Conservation (phyloP, 1,140 invertebrate genomes). For the Temnothorax nylanderi region DNA sequence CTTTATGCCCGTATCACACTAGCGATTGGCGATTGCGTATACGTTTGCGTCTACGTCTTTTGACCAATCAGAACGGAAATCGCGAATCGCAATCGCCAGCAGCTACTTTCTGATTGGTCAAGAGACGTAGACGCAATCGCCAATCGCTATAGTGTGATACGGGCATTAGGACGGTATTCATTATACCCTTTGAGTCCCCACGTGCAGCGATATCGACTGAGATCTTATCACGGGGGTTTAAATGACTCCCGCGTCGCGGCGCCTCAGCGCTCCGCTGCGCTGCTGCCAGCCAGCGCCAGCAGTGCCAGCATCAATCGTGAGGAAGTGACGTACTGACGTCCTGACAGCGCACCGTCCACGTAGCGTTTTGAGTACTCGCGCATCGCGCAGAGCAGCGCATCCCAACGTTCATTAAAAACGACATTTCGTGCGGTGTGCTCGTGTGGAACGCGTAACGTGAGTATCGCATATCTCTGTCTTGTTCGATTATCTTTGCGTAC, state of each 20-base stretch:
- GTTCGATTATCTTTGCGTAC: background rate
- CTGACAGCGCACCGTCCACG: slow-evolving; percentile 64
- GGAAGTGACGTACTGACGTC: slow-evolving; percentile 74
- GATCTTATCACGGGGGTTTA: background rate
- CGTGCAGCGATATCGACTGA: background rate
- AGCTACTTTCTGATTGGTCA: no score
- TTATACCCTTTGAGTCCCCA: no score
- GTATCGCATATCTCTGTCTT: slow-evolving; percentile 6
- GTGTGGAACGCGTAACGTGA: slow-evolving; percentile 34
- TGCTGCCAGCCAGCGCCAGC: background rate
- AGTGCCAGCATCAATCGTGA: slow-evolving; percentile 61
- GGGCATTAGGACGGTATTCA: no score
- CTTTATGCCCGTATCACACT: no score
- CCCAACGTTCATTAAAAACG: slow-evolving; percentile 21
- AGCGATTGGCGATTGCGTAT: no score
- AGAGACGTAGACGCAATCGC: no score
- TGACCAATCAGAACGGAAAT: no score
- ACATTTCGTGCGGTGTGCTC: slow-evolving; percentile 23
- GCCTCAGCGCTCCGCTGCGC: background rate
- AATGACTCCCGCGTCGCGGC: background rate
- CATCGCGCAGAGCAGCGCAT: background rate
- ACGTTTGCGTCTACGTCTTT: no score
- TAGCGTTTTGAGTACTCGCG: slow-evolving; percentile 47
- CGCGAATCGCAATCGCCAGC: no score
- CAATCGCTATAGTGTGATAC: no score